These are phyloP conservation scores for Cyprinella venusta DNA, from an alignment of 2,797 vertebrate species.

Conservation along the genomic window DNA sequence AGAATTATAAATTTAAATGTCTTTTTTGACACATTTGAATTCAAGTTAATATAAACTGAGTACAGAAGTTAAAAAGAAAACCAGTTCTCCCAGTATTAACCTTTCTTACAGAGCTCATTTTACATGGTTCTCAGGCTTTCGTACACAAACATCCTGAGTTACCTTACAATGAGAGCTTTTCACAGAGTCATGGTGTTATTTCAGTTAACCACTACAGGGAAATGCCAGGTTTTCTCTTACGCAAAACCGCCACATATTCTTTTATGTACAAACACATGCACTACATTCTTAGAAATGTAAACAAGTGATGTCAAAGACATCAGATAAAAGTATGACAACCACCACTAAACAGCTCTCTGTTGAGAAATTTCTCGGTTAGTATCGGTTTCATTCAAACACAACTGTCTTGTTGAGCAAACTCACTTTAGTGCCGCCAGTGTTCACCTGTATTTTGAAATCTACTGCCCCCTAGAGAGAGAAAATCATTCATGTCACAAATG, in stretches of 20 bases:
- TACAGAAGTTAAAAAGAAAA: not conserved
- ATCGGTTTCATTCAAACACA: slow-evolving; percentile 24
- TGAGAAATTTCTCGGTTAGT: slow-evolving; percentile 18
- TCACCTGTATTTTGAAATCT: not conserved
- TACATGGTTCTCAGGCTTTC: not conserved
- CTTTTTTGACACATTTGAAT: not conserved
- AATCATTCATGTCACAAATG: not conserved
- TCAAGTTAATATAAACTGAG: not conserved
- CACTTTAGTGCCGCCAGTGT: not conserved
- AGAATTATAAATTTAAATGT: not conserved
- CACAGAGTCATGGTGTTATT: not conserved
- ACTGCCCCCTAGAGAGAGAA: not conserved
- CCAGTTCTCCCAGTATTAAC: not conserved
- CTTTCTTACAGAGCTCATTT: not conserved
- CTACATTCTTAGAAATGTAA: not conserved
- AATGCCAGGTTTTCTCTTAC: not conserved
- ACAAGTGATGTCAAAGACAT: slow-evolving; percentile 12
- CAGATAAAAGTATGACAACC: slow-evolving; percentile 7
- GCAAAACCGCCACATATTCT: not conserved
- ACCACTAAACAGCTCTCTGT: not conserved
- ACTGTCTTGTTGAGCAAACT: not conserved
- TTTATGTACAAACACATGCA: not conserved
- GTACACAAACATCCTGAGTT: slow-evolving; percentile 1
- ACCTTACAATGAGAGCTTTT: not conserved
- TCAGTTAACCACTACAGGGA: not conserved